Evolutionary conservation across 2,888 invertebrate genomes (phyloP), one percentile per base, ranked within the genome.

Genomic region (Ethmia dodecea): DNA sequence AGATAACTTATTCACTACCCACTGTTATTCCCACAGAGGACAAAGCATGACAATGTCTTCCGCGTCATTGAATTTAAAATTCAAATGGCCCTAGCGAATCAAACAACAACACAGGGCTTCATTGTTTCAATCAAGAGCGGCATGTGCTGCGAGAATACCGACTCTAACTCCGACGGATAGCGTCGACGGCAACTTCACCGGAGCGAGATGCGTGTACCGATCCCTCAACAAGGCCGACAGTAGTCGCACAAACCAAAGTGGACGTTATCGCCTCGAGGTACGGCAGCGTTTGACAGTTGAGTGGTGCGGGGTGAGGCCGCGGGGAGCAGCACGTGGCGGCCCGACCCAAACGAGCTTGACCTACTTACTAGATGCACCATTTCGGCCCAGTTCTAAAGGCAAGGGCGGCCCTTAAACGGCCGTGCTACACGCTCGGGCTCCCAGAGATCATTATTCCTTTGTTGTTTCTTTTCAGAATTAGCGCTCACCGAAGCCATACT

Each of bases 291-390:
- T 60, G 36, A 35, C 49, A 41, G 47, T 51, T 52, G 32, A 11
- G 32, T 39, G 37, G 32, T 36, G 42, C 33, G 39, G 46, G 47
- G 43, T 39, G 43, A 37, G 37, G 37, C 42, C 47, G 60, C 30
- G 63, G 63, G 64, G 62, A 46, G 79, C 78, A 80, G 79, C 78
- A 73, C 66, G 52, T 43, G 59, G 56, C 76, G 72, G 65, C 67
- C 71, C 70, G 53, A 63, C 68, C 60, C 70, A 62, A 70, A 65
- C 75, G 80, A 80, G 80, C 77, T 83, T 83, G 83, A 83, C 83
- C 83, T 55, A 83, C 74, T 75, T 83, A 61, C 59, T 66, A 66
- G 78, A 77, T 79, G 81, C 81, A 83, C 72, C 81, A 78, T 78
- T 80, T 77, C 64, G 73, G 71, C 68, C 70, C 70, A 67, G 63